Evolutionary conservation across 1,140 invertebrate genomes (phyloP), one percentile per base, ranked within the genome.

Genomic region (Melanaphis sacchari): DNA sequence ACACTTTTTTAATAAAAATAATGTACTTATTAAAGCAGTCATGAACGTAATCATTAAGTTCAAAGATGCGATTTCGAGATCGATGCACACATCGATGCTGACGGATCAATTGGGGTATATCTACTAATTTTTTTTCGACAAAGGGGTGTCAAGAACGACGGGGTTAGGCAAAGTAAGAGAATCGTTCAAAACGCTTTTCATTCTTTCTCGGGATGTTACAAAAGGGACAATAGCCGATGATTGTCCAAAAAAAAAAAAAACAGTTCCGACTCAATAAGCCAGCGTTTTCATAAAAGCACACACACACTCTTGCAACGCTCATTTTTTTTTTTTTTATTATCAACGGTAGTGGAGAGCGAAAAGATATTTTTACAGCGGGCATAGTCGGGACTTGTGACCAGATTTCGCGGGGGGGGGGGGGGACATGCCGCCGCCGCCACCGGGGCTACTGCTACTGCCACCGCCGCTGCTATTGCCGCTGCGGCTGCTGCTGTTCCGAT

Each of bases 321-420:
- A 43, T 46, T 15, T 41, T 84, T 84, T 88, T 84, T 43, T 91
- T 91, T 91, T 41, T 22, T 91, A 36, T 43, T 36, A 82, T 49
- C 43, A 24, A 5, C 90, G 3, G 41, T n/a, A 21, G 91, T 82
- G 91, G 59, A 43, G 91, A 92, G 43, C 91, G 76, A 76, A 92
- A 82, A 92, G 91, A 92, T 92, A 92, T 92, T 92, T 92, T 92
- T 92, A 92, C 91, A 82, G 76, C 91, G 43, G 66, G 91, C 76
- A 76, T 36, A 66, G 52, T 54, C 36, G 88, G 43, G 87, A 89
- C 41, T 26, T 41, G 84, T 18, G 82, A 43, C 41, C 24, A 41
- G 84, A 31, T 21, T 18, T 11, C 41, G 90, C 26, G 90, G 41
- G 31, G 66, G 40, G 21, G 41, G 41, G 66, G 24, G 66, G 36